Conservation (phyloP, 2,888 invertebrate species). For the Apodemia duryi region DNA sequence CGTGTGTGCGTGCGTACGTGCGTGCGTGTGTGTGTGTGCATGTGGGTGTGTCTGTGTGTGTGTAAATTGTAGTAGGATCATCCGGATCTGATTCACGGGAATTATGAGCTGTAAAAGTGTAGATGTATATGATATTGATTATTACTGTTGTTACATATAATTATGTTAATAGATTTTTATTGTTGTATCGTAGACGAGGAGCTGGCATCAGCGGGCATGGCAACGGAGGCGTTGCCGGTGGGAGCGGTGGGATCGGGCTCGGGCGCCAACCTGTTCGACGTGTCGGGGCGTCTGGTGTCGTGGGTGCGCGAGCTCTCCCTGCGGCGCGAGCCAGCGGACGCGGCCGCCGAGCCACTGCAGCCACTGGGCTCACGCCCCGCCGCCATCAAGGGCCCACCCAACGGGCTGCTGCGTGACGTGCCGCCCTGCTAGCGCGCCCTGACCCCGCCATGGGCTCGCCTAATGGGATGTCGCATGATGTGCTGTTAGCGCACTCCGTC, state of each 20-base stretch:
- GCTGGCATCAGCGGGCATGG: constrained; percentile 61
- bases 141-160: too few relatives aligned
- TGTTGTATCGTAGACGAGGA: constrained; percentile 47
- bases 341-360: constrained; percentile 55
- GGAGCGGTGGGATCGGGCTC: constrained; percentile 71
- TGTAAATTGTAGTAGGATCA: too few relatives aligned
- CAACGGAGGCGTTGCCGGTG: constrained; percentile 63
- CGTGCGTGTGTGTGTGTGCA: too few relatives aligned
- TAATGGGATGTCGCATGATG: not conserved
- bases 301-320: constrained; percentile 74
- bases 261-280: constrained; percentile 69
- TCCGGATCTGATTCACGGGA: too few relatives aligned
- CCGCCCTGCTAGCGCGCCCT: constrained; percentile 28
- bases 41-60: too few relatives aligned
- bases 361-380: constrained; percentile 32
- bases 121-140: too few relatives aligned
- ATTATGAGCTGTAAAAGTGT: too few relatives aligned
- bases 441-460: too few relatives aligned
- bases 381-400: constrained; percentile 39
- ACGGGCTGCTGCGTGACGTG: constrained; percentile 43
- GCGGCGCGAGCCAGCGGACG: constrained; percentile 63
- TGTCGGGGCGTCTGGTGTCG: constrained; percentile 47
- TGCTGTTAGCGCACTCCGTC: too few relatives aligned
- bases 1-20: too few relatives aligned
- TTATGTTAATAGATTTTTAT: too few relatives aligned